Percentiles rank a stretch among this genome's conserved stretches.
These are phyloP conservation scores for Calliphora vomitoria DNA, from an alignment of 2,888 invertebrate species.

Conservation along the genomic window DNA sequence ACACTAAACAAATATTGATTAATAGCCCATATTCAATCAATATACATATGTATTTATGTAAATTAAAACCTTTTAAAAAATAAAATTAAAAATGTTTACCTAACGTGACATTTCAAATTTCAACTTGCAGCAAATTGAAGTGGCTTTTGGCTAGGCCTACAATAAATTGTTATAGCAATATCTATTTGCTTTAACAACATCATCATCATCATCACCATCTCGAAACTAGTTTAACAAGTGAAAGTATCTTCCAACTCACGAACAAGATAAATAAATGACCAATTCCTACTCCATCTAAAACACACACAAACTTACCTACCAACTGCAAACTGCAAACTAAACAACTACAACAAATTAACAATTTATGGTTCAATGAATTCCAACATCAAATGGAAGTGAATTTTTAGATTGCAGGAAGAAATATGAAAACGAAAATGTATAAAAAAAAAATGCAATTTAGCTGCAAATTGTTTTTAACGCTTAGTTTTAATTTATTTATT, in stretches of 20 bases:
- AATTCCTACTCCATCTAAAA: constrained; percentile 38
- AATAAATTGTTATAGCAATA: constrained; percentile 26
- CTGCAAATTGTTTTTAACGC: constrained; percentile 49
- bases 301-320: neutral
- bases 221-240: constrained; percentile 69
- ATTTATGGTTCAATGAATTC: constrained; percentile 68
- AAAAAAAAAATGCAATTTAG: constrained; percentile 46
- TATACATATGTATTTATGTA: neutral
- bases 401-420: constrained; percentile 48
- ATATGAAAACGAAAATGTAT: constrained; percentile 1
- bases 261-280: constrained; percentile 57
- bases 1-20: neutral
- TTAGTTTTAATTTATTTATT: constrained; percentile 40
- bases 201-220: constrained; percentile 56
- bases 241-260: constrained; percentile 63
- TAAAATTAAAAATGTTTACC: neutral
- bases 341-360: constrained; percentile 27
- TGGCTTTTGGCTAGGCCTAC: neutral
- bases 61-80: neutral
- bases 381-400: constrained; percentile 44
- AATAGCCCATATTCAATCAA: neutral
- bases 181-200: constrained; percentile 43
- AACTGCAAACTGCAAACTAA: neutral
- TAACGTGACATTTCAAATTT: neutral
- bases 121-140: neutral